Evolutionary conservation across 2,797 vertebrate species (phyloP), one percentile per base, ranked within the genome.

Genomic region (Coilia nasus): DNA sequence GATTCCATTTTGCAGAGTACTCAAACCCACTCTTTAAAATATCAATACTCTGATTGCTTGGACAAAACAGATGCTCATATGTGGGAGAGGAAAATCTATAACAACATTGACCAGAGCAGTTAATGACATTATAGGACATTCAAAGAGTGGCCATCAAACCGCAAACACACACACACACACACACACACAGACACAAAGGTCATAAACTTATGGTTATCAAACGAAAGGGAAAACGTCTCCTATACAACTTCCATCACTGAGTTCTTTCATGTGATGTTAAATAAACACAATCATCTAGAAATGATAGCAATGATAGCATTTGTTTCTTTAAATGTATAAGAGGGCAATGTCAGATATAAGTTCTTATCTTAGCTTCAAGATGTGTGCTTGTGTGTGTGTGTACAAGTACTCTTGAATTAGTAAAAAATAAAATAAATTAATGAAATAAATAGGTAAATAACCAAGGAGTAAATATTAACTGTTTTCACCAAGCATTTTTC

Each of bases 41-140:
- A 93, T 96, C 94, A 94, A 96, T 95, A 93, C 91, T 93, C 93
- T 92, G 84, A 87, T 85, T 90, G 85, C 84, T 91, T 91, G 87
- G 82, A 85, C 80, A 84, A 90, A 90, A 91, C 71, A 92, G 90
- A 92, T 82, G 92, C 87, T 89, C 83, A 89, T 91, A 92, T 91
- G 1, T 90, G 87, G 84, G 82, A 47, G 59, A 92, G 92, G 92
- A 90, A 90, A 93, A 94, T 92, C 90, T 87, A 91, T 92, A 92
- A 92, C 89, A 91, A 94, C 94, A 93, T 90, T 87, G 90, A 83
- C 83, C 90, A 91, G 92, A 93, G 92, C 91, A 91, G 92, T 93
- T 96, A 93, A 96, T 96, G 95, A 94, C 92, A 94, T 96, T 95
- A 95, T 86, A 87, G 84, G 83, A 84, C 92, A 91, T 93, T 93